These are phyloP conservation scores for Xanthia icteritia DNA, from an alignment of 2,888 invertebrate genomes.

Conservation along the genomic window DNA sequence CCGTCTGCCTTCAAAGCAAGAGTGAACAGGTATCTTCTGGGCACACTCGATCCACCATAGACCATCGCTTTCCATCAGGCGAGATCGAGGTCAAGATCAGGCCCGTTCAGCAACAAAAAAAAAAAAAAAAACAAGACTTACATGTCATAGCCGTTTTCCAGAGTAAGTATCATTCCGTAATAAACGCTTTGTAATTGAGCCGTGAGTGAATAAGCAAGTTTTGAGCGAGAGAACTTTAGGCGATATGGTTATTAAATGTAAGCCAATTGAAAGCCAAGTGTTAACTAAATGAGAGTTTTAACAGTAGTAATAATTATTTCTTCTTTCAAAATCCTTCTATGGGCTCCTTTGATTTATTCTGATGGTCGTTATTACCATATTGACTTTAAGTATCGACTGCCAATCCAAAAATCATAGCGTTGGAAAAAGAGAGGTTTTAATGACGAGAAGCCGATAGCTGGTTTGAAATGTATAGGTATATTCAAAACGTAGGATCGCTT, in stretches of 20 bases:
- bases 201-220: slow-evolving; percentile 54
- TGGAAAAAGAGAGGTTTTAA: neutral
- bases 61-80: too few species aligned
- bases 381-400: neutral
- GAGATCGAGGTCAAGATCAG: too few species aligned
- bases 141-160: neutral
- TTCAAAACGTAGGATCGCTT: neutral
- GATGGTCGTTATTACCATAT: neutral
- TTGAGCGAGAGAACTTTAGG: slow-evolving; percentile 27
- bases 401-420: neutral
- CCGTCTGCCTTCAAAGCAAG: too few species aligned
- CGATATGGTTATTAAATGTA: slow-evolving; percentile 31
- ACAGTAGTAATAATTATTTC: neutral
- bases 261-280: slow-evolving; percentile 14
- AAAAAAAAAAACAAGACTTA: too few species aligned
- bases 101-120: too few species aligned
- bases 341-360: neutral
- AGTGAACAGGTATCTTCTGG: too few species aligned
- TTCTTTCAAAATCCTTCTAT: neutral
- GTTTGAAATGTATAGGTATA: neutral
- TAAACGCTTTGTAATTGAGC: slow-evolving; percentile 44
- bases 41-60: too few species aligned
- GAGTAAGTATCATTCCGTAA: slow-evolving; percentile 23
- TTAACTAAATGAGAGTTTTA: neutral
- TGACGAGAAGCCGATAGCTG: neutral